phyloP scores from a whole-genome alignment of 2,113 vertebrate species.

The Sterrhoptilus dennistouni region DNA sequence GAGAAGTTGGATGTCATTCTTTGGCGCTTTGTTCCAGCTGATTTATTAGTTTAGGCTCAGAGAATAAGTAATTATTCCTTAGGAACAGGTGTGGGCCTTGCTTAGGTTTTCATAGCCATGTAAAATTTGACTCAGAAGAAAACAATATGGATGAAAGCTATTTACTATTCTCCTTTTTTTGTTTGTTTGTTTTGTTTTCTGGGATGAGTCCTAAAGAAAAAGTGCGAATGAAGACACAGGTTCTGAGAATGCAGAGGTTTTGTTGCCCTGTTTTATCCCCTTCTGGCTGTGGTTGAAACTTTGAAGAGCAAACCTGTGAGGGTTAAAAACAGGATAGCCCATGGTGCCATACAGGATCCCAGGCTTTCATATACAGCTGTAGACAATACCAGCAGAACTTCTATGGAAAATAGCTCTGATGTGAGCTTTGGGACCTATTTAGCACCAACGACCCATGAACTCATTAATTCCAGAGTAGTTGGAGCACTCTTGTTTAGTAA shows the following conservation, averaged over 20 bases:
- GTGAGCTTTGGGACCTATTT: not conserved
- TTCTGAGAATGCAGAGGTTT: not conserved
- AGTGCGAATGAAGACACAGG: not conserved
- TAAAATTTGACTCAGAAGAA: not conserved
- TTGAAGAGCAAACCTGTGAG: not conserved
- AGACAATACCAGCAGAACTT: not conserved
- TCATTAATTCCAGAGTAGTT: not conserved
- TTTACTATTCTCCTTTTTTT: not conserved
- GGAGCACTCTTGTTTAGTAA: not conserved
- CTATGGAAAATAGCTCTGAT: not conserved
- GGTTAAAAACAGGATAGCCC: not conserved
- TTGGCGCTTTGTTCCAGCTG: not conserved
- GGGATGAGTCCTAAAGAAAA: not conserved
- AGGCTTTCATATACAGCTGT: not conserved
- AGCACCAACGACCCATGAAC: not conserved
- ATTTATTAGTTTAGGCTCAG: not conserved
- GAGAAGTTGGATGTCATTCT: not conserved
- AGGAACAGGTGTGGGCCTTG: not conserved
- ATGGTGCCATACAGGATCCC: accelerated
- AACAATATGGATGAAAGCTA: not conserved
- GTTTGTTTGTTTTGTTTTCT: not conserved
- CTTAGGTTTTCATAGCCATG: not conserved
- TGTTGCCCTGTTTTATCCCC: not conserved
- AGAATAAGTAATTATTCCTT: not conserved
- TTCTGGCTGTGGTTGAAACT: not conserved